These are phyloP conservation scores for Acrossocheilus fasciatus DNA, from an alignment of 2,797 vertebrate genomes.

Conservation along the genomic window DNA sequence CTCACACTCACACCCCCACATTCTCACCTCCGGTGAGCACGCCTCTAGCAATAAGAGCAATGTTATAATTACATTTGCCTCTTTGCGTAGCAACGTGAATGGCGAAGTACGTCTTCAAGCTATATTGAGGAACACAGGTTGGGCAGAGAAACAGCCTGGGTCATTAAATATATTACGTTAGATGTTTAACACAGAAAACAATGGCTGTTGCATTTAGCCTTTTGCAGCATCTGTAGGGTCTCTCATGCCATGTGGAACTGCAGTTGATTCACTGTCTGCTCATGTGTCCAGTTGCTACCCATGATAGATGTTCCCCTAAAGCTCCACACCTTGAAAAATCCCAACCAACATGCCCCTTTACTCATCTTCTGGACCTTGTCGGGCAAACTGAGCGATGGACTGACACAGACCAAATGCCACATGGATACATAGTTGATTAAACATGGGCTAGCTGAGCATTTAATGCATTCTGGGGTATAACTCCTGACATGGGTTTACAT, in stretches of 20 bases:
- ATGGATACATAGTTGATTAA: conserved; percentile 7
- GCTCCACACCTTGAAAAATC: background rate
- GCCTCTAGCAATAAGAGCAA: conserved; percentile 38
- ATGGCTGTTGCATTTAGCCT: background rate
- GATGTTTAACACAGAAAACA: background rate
- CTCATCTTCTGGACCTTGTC: conserved; percentile 14
- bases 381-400: background rate
- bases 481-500: conserved; percentile 6
- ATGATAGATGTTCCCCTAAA: background rate
- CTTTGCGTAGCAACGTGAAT: conserved; percentile 36
- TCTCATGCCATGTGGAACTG: background rate
- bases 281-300: background rate
- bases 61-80: conserved; percentile 49
- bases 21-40: conserved; percentile 47
- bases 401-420: background rate
- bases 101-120: background rate
- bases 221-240: background rate
- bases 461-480: background rate
- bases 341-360: conserved; percentile 2
- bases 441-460: background rate
- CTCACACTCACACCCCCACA: conserved; percentile 55
- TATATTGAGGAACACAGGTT: background rate
- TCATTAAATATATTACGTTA: background rate
- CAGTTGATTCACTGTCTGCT: background rate
- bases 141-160: background rate